Evolutionary conservation across 2,113 vertebrate genomes (phyloP).

Genomic region (Ia io): DNA sequence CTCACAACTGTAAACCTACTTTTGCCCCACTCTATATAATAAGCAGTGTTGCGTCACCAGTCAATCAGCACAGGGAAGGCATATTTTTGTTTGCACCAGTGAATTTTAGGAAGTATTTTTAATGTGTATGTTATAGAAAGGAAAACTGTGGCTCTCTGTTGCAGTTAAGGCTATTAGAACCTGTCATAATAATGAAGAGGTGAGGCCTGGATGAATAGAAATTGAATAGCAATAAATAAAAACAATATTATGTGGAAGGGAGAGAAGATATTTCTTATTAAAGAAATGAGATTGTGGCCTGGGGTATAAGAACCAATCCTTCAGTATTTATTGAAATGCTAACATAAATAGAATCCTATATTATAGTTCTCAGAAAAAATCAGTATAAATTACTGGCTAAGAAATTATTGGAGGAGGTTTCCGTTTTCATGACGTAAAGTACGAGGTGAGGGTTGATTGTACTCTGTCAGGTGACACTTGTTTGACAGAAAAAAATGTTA

Average conservation of each 20-base stretch:
- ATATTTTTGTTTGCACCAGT: background rate
- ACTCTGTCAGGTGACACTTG: background rate
- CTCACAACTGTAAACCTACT: background rate
- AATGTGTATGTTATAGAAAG: background rate
- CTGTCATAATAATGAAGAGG: background rate
- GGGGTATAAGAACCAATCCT: background rate
- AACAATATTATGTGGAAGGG: constrained; percentile 17
- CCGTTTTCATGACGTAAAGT: background rate
- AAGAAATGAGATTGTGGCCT: background rate
- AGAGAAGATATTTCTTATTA: constrained; percentile 33
- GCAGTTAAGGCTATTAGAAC: background rate
- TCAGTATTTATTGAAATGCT: constrained; percentile 23
- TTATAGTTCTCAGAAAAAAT: background rate
- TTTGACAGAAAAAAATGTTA: background rate
- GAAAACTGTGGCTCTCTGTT: background rate
- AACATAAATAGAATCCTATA: background rate
- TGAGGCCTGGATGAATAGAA: background rate
- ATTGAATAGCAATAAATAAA: background rate
- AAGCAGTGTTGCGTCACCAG: fast-evolving
- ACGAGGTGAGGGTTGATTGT: background rate
- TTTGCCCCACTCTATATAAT: background rate
- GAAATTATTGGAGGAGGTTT: background rate
- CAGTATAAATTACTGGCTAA: background rate
- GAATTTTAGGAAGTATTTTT: background rate
- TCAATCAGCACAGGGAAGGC: background rate